Percentiles rank a stretch among this genome's conserved stretches.
Conservation (phyloP, 2,888 invertebrate species). For the Monoplex corrugatus region DNA sequence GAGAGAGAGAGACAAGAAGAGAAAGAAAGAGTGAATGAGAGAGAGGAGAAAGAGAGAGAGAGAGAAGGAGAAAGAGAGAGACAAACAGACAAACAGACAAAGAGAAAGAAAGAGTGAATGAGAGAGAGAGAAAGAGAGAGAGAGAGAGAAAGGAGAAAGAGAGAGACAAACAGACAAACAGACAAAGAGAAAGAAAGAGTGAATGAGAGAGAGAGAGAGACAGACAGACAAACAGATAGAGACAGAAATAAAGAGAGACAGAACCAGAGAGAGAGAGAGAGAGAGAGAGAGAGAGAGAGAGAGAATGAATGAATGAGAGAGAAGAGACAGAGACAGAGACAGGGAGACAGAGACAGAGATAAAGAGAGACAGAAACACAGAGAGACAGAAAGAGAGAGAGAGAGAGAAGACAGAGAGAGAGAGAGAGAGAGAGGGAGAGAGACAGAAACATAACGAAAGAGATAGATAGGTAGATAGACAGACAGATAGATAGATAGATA, state of each 20-base stretch:
- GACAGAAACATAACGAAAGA: background rate
- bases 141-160: background rate
- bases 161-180: background rate
- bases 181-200: background rate
- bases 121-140: background rate
- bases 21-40: background rate
- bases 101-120: conserved; percentile 18
- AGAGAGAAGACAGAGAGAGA: conserved; percentile 23
- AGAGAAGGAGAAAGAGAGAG: background rate
- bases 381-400: too few species aligned
- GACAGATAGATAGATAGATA: too few species aligned
- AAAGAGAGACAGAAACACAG: too few species aligned
- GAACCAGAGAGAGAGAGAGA: conserved; percentile 38
- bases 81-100: background rate
- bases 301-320: too few species aligned
- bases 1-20: too few species aligned
- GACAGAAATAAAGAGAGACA: too few species aligned
- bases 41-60: background rate
- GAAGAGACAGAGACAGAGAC: too few species aligned
- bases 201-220: background rate
- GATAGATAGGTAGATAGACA: too few species aligned
- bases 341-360: too few species aligned
- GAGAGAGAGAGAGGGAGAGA: conserved; percentile 32
- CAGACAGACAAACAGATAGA: background rate
- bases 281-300: conserved; percentile 44